Percentiles rank a stretch among this genome's conserved stretches.
phyloP scores from a whole-genome alignment of 2,888 invertebrate genomes.

The Anodontia alba region DNA sequence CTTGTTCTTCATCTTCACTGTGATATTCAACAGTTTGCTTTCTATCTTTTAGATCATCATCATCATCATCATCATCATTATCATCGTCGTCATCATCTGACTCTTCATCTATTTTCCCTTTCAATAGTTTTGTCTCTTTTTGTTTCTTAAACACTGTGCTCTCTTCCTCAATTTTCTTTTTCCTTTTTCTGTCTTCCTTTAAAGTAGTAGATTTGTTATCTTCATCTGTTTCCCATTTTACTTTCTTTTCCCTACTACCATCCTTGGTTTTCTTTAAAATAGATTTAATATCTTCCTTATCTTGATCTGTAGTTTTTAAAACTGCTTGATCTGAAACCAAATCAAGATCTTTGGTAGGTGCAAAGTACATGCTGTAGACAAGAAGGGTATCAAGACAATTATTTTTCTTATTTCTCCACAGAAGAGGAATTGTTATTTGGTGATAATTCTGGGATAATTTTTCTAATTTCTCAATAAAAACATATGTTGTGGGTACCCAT shows the following conservation, averaged over 20 bases:
- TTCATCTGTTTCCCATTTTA: not conserved
- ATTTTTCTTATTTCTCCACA: no score
- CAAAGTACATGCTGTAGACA: no score
- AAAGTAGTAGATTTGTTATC: not conserved
- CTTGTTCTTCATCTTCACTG: not conserved
- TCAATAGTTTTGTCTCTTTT: not conserved
- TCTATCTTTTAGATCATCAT: conserved; percentile 11
- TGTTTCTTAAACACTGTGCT: not conserved
- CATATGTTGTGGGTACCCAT: no score
- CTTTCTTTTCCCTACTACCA: conserved; percentile 6
- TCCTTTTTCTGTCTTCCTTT: not conserved
- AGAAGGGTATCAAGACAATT: no score
- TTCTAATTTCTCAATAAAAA: no score
- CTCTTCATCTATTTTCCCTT: not conserved
- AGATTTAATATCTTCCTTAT: conserved; percentile 21
- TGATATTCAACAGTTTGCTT: not conserved
- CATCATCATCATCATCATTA: conserved; percentile 86
- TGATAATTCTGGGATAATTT: no score
- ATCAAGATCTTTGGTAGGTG: no score
- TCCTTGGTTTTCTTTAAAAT: conserved; percentile 8
- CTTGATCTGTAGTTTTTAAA: not conserved
- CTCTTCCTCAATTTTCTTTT: not conserved
- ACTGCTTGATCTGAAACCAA: not conserved
- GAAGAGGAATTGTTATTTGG: no score
- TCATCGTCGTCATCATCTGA: conserved; percentile 12